Evolutionary conservation across 35 echinoderm and acorn worm species (phyloP).

Genomic region (Anneissia japonica): DNA sequence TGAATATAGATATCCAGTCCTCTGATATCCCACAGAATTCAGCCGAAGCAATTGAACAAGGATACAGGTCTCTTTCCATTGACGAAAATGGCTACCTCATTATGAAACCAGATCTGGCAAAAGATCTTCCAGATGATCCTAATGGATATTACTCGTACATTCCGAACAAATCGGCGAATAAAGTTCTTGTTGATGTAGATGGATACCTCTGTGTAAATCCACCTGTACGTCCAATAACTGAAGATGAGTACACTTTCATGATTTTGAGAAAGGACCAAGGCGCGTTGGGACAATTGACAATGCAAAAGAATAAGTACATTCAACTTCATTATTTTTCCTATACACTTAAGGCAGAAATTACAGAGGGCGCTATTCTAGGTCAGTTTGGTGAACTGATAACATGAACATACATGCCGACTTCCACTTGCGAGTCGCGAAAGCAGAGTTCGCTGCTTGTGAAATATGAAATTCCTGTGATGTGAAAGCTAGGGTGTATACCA

Average conservation of each 20-base stretch:
- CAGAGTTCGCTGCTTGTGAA: too few relatives aligned
- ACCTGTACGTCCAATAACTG: background rate
- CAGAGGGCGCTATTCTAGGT: too few relatives aligned
- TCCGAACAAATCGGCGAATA: background rate
- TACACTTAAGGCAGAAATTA: too few relatives aligned
- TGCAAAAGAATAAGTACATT: background rate
- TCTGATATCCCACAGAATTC: background rate
- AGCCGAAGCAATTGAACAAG: background rate
- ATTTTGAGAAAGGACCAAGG: background rate
- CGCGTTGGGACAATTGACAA: background rate
- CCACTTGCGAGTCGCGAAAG: too few relatives aligned
- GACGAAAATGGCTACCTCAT: background rate
- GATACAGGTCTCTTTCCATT: background rate
- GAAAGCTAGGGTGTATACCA: too few relatives aligned
- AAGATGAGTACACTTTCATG: background rate
- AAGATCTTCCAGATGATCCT: too few relatives aligned
- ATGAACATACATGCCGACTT: too few relatives aligned
- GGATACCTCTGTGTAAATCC: background rate
- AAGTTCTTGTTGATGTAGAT: background rate
- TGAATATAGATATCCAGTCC: too few relatives aligned
- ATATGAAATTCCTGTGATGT: too few relatives aligned
- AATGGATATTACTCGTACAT: background rate
- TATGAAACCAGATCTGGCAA: too few relatives aligned
- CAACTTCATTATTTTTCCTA: too few relatives aligned
- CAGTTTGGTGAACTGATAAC: too few relatives aligned